Evolutionary conservation across 64 coral and sea anemone species (phyloP), one percentile per base, ranked within the genome.

Genomic region (Cladopsammia gracilis): DNA sequence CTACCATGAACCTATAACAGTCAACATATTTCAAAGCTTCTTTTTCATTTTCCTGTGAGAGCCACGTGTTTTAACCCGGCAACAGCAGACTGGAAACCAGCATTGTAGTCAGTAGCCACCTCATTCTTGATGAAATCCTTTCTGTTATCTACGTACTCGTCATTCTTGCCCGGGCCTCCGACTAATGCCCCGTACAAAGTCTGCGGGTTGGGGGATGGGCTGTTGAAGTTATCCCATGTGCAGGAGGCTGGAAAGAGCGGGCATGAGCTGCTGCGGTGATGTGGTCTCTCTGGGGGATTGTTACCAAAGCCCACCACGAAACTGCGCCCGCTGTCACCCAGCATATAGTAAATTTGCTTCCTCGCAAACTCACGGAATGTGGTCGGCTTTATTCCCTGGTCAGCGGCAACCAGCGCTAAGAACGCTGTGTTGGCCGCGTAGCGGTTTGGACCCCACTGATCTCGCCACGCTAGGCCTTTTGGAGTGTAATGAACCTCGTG

Each of bases 351-450:
- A 43, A 93, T 93, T 77, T 93, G 91, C 25, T 93, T 66, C 51
- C 57, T 93, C 19, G 82, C 72, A 76, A 93, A 93, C 20, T 93
- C 15, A 19, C 91, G 82, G 24, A 77, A 93, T 15, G 24, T 45
- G 7, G 16, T 42, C 3, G 91, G 4, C 11, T 87, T 87, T 66
- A 93, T 42, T 3, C 71, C 91, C 14, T 76, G 18, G 47, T 87
- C 72, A 72, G 82, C 91, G n/a, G 82, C 91, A 7, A 85, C 47
- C 42, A 87, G 60, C 1, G 91, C 91, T 22, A 93, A 62, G 46
- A 87, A 93, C 13, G 91, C 91, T 18, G 83, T 93, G 73, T 93
- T 93, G 71, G 91, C 91, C 15, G 91, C 42, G 80, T 93, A 93
- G 46, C 91, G 91, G 82, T 93, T 93, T 93, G 91, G 82, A 48